Evolutionary conservation across 2,888 invertebrate species (phyloP).

Genomic region (Oasisia sp.): DNA sequence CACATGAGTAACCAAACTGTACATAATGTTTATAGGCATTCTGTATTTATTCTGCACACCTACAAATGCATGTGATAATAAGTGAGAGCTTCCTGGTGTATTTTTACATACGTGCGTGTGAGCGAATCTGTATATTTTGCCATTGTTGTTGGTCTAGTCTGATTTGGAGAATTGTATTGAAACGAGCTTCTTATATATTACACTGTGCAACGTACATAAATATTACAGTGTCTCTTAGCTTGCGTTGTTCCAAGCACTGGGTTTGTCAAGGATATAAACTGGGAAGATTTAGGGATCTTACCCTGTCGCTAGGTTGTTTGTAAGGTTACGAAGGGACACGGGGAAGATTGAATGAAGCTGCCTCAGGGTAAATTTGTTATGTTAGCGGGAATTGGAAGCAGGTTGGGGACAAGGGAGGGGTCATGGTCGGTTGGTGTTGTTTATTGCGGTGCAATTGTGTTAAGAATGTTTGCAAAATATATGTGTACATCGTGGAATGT

Average conservation of each 20-base stretch:
- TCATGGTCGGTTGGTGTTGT: background rate
- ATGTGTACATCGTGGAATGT: no score
- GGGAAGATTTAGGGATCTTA: background rate
- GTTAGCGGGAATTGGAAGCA: background rate
- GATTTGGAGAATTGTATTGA: background rate
- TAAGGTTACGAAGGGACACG: background rate
- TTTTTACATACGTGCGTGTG: background rate
- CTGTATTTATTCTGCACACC: background rate
- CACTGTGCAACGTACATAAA: background rate
- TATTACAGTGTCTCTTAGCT: background rate
- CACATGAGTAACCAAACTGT: background rate
- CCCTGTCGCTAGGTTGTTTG: background rate
- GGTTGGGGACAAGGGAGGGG: background rate
- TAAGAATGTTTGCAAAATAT: background rate
- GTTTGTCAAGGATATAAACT: background rate
- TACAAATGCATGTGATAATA: background rate
- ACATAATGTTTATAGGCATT: background rate
- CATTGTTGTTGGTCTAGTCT: background rate
- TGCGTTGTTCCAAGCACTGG: background rate
- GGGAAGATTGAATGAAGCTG: background rate
- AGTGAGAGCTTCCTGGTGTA: background rate
- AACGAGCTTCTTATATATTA: background rate
- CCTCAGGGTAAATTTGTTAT: conserved; percentile 17
- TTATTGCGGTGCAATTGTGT: background rate
- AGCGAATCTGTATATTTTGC: background rate